Conservation (phyloP, 2,797 vertebrate species). For the Melanotaenia nigrans region DNA sequence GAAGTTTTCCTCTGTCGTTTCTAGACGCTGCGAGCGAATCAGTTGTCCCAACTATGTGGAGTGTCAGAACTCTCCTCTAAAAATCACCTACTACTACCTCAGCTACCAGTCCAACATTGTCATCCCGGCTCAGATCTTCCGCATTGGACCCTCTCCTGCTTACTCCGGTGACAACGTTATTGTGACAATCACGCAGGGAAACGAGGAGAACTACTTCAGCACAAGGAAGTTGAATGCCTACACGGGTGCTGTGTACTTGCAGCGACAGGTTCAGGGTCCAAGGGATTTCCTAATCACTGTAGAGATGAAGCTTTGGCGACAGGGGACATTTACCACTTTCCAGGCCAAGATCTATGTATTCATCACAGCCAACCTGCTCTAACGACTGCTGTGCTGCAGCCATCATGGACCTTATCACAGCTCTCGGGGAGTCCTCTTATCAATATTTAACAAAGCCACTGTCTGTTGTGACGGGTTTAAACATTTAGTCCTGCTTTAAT, state of each 20-base stretch:
- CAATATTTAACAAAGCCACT: slow-evolving; percentile 50
- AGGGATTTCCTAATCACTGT: slow-evolving; percentile 92
- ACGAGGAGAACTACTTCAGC: slow-evolving; percentile 93
- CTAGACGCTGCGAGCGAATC: slow-evolving; percentile 92
- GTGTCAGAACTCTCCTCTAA: slow-evolving; percentile 90
- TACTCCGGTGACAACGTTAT: slow-evolving; percentile 94
- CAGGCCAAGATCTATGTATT: slow-evolving; percentile 92
- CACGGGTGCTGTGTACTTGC: slow-evolving; percentile 91
- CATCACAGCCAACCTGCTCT: slow-evolving; percentile 89
- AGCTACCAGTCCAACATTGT: slow-evolving; percentile 94
- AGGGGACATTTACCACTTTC: slow-evolving; percentile 87
- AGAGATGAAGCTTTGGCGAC: slow-evolving; percentile 97
- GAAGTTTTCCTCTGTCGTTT: background rate
- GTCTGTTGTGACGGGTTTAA: slow-evolving; percentile 20
- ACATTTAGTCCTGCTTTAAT: slow-evolving; percentile 22
- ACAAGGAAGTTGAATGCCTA: slow-evolving; percentile 92
- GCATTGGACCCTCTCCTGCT: slow-evolving; percentile 93
- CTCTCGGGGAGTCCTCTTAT: slow-evolving; percentile 28
- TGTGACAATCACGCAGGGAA: slow-evolving; percentile 90
- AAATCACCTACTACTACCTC: slow-evolving; percentile 95
- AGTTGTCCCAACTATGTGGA: slow-evolving; percentile 88
- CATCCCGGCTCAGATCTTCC: slow-evolving; percentile 95
- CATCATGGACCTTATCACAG: slow-evolving; percentile 42
- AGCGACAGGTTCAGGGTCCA: slow-evolving; percentile 86
- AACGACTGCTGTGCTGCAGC: slow-evolving; percentile 57